Evolutionary conservation across 2,797 vertebrate genomes (phyloP), one percentile per base, ranked within the genome.

Genomic region (Propithecus deckenii): DNA sequence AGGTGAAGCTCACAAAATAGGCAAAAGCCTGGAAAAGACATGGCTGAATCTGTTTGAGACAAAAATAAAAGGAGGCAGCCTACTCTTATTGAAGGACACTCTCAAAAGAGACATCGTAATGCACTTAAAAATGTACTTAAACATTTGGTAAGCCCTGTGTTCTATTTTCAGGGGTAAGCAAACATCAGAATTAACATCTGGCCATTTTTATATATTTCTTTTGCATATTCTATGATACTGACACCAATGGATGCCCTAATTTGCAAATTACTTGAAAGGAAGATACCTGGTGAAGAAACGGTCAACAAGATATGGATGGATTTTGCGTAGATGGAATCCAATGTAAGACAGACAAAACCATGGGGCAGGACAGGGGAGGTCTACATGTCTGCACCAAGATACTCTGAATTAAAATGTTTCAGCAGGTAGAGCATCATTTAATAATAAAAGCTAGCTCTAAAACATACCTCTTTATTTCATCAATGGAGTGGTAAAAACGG

Each of bases 101-200:
- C 78, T 95, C 86, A 52, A 89, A 89, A 89, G 78, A 67, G 71
- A 80, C 22, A 67, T 30, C 85, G 50, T 30, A 55, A 95, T 67
- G 50, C 17, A 76, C 81, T 88, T 85, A 48, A 89, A 93, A 35
- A 50, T 18, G 32, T 43, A 69, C 63, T 76, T 41, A 61, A 92
- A 89, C 15, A 67, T 52, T 50, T 63, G 17, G 32, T 57, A 84
- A 74, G 13, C 20, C 11, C n/a, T 5, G 59, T 78, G 63, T 38
- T 88, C 38, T 28, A 72, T 63, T 83, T 76, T 75, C 20, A 46
- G 14, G 9, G 43, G 85, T 55, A 80, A 93, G 17, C 32, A 89
- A 69, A 88, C 28, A 25, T 25, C 20, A 43, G 25, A 55, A 94
- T 67, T 78, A 89, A 52, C 38, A 61, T n/a, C 59, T 43, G 43